Conservation (phyloP, 2,113 vertebrate species). For the Paralichthys olivaceus region DNA sequence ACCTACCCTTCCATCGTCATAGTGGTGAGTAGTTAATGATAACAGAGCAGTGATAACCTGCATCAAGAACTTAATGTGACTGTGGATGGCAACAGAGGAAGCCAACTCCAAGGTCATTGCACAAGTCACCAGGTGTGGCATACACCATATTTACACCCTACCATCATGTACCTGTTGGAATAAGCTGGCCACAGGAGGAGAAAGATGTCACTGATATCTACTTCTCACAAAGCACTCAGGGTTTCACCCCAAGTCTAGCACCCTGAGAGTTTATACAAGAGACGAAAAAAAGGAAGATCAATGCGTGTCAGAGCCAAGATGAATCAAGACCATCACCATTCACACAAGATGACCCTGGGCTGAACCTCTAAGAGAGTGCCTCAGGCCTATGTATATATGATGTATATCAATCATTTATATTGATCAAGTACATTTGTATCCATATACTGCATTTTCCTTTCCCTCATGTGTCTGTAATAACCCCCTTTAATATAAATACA, state of each 20-base stretch:
- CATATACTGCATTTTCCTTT: neutral
- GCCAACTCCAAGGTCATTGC: neutral
- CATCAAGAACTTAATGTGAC: too few relatives aligned
- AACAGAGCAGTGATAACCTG: too few relatives aligned
- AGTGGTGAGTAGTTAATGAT: too few relatives aligned
- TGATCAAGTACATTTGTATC: neutral
- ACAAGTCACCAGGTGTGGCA: neutral
- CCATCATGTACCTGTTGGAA: neutral
- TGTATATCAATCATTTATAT: neutral
- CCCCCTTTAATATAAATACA: conserved; percentile 4
- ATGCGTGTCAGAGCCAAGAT: too few relatives aligned
- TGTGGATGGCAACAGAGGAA: too few relatives aligned
- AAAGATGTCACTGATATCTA: neutral
- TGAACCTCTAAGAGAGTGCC: neutral
- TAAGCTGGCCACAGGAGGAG: neutral
- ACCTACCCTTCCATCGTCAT: too few relatives aligned
- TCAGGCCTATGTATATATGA: neutral
- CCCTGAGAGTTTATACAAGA: too few relatives aligned
- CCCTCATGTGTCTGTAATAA: neutral
- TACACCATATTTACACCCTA: neutral
- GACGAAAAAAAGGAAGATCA: too few relatives aligned
- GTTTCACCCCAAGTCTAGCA: too few relatives aligned
- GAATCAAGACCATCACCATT: neutral
- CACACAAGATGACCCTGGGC: neutral
- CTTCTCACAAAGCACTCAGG: too few relatives aligned